Evolutionary conservation across 2,888 invertebrate genomes (phyloP), one percentile per base, ranked within the genome.

Genomic region (Tetragnatha montana): DNA sequence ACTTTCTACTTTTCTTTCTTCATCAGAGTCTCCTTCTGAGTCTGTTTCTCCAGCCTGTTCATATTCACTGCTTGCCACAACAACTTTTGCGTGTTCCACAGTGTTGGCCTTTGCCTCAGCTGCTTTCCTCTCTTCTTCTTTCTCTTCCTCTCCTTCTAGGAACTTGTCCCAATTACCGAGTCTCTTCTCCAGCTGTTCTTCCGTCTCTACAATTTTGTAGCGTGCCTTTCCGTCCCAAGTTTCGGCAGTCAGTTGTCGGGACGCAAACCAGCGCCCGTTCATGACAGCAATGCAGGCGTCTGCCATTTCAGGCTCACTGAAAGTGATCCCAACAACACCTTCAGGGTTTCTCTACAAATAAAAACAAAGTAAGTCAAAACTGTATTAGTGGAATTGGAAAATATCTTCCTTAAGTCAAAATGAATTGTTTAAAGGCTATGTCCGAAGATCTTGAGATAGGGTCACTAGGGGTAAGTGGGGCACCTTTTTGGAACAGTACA

Each of bases 211-310:
- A 92, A 98, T 96, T 93, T 96, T 96, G 94, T 96, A 98, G 93
- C 98, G 99, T 0, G 98, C 97, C 93, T 96, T 96, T 21, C 99
- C 99, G 94, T 99, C 98, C 97, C 98, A 99, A 91, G 96, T 96
- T 93, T 96, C 96, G 6, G 98, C 99, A 6, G 95, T 95, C 50
- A 99, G 95, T 93, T 96, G 95, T 70, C 97, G 95, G 93, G 98
- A 96, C 10, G 97, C 97, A 94, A 98, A 98, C 95, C 96, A 97
- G 70, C 99, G 95, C 0, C 97, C 97, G 93, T 98, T 96, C 93
- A 99, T 95, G 92, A 97, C 95, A 92, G 95, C 95, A 14, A 99
- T 95, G 80, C 98, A 98, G 88, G 96, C 95, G 94, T 99, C 98
- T 0, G 99, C 98, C 93, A 97, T 96, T 93, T 98, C 98, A 0